Conservation (phyloP, 2,888 invertebrate genomes). For the Polymixis flavicincta region DNA sequence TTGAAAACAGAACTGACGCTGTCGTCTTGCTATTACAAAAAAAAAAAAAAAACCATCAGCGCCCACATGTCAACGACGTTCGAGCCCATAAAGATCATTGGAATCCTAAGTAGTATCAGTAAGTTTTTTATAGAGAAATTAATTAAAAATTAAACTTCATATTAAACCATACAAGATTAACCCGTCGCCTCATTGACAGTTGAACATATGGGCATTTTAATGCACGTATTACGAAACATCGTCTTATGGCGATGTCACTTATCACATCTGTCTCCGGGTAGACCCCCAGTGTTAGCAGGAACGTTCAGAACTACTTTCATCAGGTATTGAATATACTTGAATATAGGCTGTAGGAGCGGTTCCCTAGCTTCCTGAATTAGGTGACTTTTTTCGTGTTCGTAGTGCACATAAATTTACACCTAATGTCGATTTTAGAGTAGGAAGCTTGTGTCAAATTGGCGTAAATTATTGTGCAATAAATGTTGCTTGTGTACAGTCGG, state of each 20-base stretch:
- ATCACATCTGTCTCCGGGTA: conserved; percentile 64
- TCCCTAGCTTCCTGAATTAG: conserved; percentile 41
- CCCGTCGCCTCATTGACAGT: conserved; percentile 38
- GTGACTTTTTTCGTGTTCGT: conserved; percentile 32
- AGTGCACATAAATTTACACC: conserved; percentile 30
- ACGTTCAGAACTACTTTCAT: conserved; percentile 54
- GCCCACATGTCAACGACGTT: too few relatives aligned
- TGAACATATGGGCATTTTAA: conserved; percentile 45
- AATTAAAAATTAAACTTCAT: background rate
- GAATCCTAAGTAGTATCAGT: too few relatives aligned
- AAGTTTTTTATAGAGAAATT: too few relatives aligned
- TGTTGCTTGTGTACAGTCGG: background rate
- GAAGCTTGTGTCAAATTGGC: conserved; percentile 18
- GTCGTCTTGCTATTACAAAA: too few relatives aligned
- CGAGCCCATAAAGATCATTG: too few relatives aligned
- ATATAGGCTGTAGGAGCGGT: conserved; percentile 25
- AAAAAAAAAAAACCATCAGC: too few relatives aligned
- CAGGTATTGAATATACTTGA: conserved; percentile 4
- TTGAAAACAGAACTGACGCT: too few relatives aligned
- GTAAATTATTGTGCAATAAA: background rate
- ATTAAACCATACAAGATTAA: conserved; percentile 39
- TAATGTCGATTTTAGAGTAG: conserved; percentile 29
- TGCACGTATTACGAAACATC: conserved; percentile 55
- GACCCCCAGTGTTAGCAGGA: conserved; percentile 42
- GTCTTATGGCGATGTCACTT: conserved; percentile 64